These are phyloP conservation scores for Protaetia brevitarsis DNA, from an alignment of 1,140 invertebrate species.

Conservation along the genomic window DNA sequence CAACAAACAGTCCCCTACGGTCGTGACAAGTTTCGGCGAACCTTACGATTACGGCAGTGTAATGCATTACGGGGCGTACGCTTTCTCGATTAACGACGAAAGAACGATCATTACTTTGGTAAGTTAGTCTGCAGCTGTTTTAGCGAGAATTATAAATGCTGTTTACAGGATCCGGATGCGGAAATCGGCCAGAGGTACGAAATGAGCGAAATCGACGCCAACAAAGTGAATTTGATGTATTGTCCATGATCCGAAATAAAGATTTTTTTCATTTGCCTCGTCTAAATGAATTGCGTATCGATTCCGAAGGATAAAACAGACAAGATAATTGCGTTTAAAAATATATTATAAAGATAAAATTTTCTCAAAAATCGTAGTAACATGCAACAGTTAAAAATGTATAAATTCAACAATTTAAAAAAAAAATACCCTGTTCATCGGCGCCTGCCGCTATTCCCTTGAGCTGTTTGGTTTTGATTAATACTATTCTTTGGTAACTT, in stretches of 20 bases:
- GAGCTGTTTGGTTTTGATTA: too few relatives aligned
- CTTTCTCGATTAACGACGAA: constrained; percentile 70
- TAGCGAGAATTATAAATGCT: neutral
- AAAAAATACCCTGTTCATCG: too few relatives aligned
- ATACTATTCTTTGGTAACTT: neutral
- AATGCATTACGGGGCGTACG: constrained; percentile 78
- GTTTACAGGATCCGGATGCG: neutral
- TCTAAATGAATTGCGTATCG: neutral
- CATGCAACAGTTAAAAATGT: too few relatives aligned
- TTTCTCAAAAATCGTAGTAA: too few relatives aligned
- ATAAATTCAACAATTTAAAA: too few relatives aligned
- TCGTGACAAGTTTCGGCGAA: constrained; percentile 60
- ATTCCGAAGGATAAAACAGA: too few relatives aligned
- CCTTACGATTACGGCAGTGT: constrained; percentile 77
- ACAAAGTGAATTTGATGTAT: constrained; percentile 7
- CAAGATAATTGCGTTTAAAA: too few relatives aligned
- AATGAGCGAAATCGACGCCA: constrained; percentile 4
- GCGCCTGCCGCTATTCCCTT: too few relatives aligned
- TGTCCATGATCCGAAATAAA: neutral
- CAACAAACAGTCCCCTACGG: constrained; percentile 59
- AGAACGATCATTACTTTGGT: constrained; percentile 62
- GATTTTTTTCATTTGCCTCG: too few relatives aligned
- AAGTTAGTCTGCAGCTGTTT: neutral
- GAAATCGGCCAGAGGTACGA: neutral
- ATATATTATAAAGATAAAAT: too few relatives aligned